phyloP scores from a whole-genome alignment of 2,797 vertebrate genomes.

The Mormyrus hasselquistii region DNA sequence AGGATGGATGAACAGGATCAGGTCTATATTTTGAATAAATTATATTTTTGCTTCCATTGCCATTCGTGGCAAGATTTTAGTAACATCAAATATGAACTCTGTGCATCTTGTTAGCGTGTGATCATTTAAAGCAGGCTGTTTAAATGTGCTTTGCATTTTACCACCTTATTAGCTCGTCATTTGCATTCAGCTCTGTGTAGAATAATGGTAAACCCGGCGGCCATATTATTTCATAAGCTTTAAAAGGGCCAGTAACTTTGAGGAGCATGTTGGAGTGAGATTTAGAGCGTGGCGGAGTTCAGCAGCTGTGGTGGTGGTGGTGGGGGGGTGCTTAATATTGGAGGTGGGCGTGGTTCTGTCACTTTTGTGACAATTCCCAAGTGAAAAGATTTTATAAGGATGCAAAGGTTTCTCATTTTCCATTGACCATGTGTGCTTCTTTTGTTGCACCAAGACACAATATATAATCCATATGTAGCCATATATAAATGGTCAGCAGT shows the following conservation, averaged over 20 bases:
- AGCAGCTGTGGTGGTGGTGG: neutral
- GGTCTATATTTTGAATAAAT: neutral
- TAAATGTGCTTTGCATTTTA: conserved; percentile 7
- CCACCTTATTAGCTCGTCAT: neutral
- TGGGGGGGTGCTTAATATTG: neutral
- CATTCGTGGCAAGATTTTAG: neutral
- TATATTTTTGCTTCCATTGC: neutral
- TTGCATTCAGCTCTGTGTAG: neutral
- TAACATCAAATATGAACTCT: neutral
- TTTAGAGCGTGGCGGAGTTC: neutral
- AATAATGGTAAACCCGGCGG: neutral
- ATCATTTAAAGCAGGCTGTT: neutral
- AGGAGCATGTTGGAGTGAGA: neutral
- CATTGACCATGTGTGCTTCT: neutral
- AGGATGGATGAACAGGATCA: neutral
- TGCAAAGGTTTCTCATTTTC: neutral
- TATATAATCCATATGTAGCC: neutral
- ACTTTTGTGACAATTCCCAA: neutral
- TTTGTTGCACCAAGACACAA: neutral
- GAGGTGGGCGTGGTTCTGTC: neutral
- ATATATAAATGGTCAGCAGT: neutral
- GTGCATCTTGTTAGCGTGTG: neutral
- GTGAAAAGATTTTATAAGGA: neutral
- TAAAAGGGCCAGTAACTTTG: neutral
- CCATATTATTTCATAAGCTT: neutral